A percentile compares a stretch with the other conserved stretches of the same genome.
Evolutionary conservation across 2,888 invertebrate species (phyloP).

Genomic region (Pogonocherus hispidulus): DNA sequence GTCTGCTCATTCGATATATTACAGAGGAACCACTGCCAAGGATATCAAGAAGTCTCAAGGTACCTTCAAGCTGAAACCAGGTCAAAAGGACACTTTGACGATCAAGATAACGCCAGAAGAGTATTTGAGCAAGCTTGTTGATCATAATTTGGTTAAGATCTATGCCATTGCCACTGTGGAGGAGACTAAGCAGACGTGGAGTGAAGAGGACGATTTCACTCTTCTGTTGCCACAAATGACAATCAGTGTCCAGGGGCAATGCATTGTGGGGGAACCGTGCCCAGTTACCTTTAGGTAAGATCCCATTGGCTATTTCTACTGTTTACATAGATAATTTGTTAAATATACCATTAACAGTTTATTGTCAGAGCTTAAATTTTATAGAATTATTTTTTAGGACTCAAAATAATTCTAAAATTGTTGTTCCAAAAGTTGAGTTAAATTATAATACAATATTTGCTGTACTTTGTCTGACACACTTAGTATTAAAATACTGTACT

Average conservation of each 20-base stretch:
- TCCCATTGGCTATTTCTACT: slow-evolving; percentile 62
- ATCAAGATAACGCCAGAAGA: slow-evolving; percentile 77
- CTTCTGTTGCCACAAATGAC: slow-evolving; percentile 80
- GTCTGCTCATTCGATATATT: slow-evolving; percentile 80
- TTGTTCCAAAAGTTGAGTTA: too few species aligned
- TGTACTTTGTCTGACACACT: too few species aligned
- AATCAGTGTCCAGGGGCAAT: slow-evolving; percentile 72
- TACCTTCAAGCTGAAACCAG: slow-evolving; percentile 71
- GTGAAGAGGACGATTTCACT: slow-evolving; percentile 86
- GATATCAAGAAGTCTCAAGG: slow-evolving; percentile 79
- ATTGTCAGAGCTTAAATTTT: too few species aligned
- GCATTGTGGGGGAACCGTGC: slow-evolving; percentile 71
- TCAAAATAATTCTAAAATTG: too few species aligned
- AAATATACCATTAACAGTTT: too few species aligned
- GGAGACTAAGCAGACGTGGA: slow-evolving; percentile 87
- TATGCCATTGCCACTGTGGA: slow-evolving; percentile 82
- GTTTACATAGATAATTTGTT: slow-evolving; percentile 65
- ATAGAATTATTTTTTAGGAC: too few species aligned
- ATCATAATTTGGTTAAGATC: slow-evolving; percentile 85
- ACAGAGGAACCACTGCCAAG: slow-evolving; percentile 81
- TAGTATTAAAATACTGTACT: too few species aligned
- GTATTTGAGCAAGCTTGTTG: slow-evolving; percentile 84
- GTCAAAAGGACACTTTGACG: slow-evolving; percentile 72
- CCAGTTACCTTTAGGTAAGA: slow-evolving; percentile 70
- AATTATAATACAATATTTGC: too few species aligned